These are phyloP conservation scores for Pelvicachromis taeniatus DNA, from an alignment of 2,113 vertebrate genomes.

Conservation along the genomic window DNA sequence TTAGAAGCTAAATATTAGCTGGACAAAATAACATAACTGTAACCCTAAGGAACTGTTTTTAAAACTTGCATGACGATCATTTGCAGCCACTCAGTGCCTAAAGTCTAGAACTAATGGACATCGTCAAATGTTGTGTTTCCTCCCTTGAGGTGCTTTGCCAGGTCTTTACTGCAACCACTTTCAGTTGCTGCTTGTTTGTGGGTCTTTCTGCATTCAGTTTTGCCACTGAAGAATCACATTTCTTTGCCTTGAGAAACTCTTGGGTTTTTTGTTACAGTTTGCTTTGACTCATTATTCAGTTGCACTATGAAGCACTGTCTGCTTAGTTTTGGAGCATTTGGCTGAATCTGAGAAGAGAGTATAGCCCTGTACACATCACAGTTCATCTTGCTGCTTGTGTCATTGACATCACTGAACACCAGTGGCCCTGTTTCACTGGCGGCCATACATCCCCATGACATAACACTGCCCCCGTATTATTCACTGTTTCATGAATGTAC, in stretches of 20 bases:
- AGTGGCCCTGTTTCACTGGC: too few species aligned
- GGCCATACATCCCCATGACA: background rate
- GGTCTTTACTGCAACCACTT: background rate
- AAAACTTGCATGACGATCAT: background rate
- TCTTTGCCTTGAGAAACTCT: background rate
- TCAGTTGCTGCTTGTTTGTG: background rate
- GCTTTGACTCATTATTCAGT: background rate
- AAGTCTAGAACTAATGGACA: background rate
- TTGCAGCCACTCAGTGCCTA: background rate
- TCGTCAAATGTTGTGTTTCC: background rate
- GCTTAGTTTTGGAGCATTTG: background rate
- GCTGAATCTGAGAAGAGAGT: background rate
- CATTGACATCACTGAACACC: too few species aligned
- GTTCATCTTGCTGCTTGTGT: too few species aligned
- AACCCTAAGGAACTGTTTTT: background rate
- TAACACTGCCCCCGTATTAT: background rate
- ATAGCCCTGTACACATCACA: too few species aligned
- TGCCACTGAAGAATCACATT: background rate
- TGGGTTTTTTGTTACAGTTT: background rate
- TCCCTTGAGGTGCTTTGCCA: background rate
- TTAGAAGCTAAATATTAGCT: background rate
- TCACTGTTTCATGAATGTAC: background rate
- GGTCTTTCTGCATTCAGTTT: background rate
- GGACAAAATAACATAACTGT: background rate
- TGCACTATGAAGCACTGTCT: background rate